Percentiles rank a stretch among this genome's conserved stretches.
phyloP scores from a whole-genome alignment of 1,140 invertebrate genomes.

The Drosophila bifasciata region DNA sequence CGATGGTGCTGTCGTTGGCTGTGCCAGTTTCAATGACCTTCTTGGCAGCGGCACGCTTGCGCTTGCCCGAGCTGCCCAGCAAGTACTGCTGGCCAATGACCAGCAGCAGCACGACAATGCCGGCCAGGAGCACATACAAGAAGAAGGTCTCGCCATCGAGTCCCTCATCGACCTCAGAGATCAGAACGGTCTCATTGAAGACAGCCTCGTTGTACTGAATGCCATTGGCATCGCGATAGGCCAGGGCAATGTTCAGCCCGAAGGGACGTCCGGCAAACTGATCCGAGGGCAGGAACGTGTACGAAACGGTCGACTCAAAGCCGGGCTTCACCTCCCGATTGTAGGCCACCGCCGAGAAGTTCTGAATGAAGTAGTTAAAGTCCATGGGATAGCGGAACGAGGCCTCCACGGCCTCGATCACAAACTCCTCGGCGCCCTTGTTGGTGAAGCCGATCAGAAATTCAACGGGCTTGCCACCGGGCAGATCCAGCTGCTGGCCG shows the following conservation, averaged over 20 bases:
- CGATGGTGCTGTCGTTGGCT: conserved; percentile 95
- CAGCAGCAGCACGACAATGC: conserved; percentile 93
- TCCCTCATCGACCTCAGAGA: conserved; percentile 98
- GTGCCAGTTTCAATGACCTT: conserved; percentile 92
- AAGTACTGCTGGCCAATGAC: conserved; percentile 96
- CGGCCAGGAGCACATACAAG: conserved; percentile 96
- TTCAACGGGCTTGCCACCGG: conserved; percentile 95
- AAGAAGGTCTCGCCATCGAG: conserved; percentile 99
- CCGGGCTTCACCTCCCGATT: conserved; percentile 94
- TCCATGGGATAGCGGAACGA: conserved; percentile 99
- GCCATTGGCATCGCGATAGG: conserved; percentile 93
- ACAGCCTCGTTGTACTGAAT: conserved; percentile 93
- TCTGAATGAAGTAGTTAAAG: conserved; percentile 99
- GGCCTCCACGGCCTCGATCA: conserved; percentile 96
- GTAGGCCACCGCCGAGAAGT: conserved; percentile 96
- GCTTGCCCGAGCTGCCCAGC: conserved; percentile 87
- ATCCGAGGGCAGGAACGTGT: conserved; percentile 97
- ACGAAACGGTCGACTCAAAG: conserved; percentile 97
- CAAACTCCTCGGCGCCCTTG: conserved; percentile 95
- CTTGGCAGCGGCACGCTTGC: conserved; percentile 86
- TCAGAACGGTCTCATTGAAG: conserved; percentile 99
- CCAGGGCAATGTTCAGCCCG: conserved; percentile 96
- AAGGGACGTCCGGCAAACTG: conserved; percentile 97
- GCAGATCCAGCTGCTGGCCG: conserved; percentile 78
- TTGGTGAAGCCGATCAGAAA: conserved; percentile 98